Percentiles rank a stretch among this genome's conserved stretches.
These are phyloP conservation scores for Aphodius sticticus DNA, from an alignment of 2,888 invertebrate species.

Conservation along the genomic window DNA sequence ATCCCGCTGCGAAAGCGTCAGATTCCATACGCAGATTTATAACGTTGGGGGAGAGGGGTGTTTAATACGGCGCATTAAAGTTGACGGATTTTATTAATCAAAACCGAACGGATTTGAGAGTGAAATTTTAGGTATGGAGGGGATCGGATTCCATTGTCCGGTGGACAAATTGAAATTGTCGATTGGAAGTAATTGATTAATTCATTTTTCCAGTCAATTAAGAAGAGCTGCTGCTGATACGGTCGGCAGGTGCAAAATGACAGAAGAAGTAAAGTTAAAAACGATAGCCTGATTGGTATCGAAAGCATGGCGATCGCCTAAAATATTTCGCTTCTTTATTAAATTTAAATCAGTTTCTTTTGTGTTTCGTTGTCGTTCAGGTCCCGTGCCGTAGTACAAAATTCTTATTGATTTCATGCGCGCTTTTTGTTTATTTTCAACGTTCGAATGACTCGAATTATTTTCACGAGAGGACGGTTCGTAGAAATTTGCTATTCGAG, in stretches of 20 bases:
- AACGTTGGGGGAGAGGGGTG: conserved; percentile 34
- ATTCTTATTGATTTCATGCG: conserved; percentile 4
- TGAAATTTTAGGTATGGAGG: conserved; percentile 25
- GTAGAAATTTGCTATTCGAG: not conserved
- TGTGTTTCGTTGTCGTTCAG: not conserved
- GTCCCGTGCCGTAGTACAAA: not conserved
- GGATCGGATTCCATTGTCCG: not conserved
- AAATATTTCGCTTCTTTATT: conserved; percentile 12
- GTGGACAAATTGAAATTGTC: conserved; percentile 12
- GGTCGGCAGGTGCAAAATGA: not conserved
- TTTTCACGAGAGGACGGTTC: not conserved
- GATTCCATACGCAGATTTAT: conserved; percentile 49
- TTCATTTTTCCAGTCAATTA: not conserved
- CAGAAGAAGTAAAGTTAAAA: no score
- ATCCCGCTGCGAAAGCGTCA: conserved; percentile 50
- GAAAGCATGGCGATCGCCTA: conserved; percentile 4
- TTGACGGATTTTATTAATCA: conserved; percentile 43
- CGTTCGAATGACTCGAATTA: not conserved
- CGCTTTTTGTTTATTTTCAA: not conserved
- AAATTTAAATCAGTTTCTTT: not conserved
- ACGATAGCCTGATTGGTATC: not conserved
- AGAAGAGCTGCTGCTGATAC: not conserved
- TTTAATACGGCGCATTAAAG: conserved; percentile 38
- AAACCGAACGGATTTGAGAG: conserved; percentile 37
- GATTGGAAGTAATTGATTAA: not conserved